A percentile compares a stretch with the other conserved stretches of the same genome.
Conservation (phyloP, 1,140 invertebrate species). For the Anastrepha ludens region DNA sequence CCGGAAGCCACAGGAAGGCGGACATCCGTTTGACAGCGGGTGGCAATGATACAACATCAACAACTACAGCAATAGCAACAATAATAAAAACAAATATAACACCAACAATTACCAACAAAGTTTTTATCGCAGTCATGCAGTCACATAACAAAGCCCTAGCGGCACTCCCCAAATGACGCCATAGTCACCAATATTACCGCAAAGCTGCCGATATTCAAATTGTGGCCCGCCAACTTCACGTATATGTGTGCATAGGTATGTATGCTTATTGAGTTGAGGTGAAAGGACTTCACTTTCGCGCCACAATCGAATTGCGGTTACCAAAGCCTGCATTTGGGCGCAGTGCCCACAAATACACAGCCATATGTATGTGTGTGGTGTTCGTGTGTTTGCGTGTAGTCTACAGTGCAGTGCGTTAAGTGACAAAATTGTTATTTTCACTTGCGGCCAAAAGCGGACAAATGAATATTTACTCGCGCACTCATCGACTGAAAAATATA, state of each 20-base stretch:
- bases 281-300: slow-evolving; percentile 55
- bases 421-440: slow-evolving; percentile 59
- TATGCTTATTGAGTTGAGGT: slow-evolving; percentile 54
- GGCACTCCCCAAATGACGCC: not conserved
- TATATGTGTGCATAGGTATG: not conserved
- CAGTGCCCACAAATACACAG: not conserved
- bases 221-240: not conserved
- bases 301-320: slow-evolving; percentile 58
- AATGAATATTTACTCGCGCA: slow-evolving; percentile 57
- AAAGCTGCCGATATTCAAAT: slow-evolving; percentile 54
- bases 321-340: slow-evolving; percentile 25
- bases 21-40: slow-evolving; percentile 56
- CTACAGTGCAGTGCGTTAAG: slow-evolving; percentile 53
- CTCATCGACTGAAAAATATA: not conserved
- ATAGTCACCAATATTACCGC: not conserved
- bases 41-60: slow-evolving; percentile 27
- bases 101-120: slow-evolving; percentile 53
- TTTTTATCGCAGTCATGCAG: slow-evolving; percentile 25
- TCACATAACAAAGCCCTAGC: not conserved
- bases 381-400: not conserved
- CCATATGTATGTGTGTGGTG: not conserved
- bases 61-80: slow-evolving; percentile 8
- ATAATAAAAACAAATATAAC: not conserved
- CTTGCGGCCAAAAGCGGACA: slow-evolving; percentile 57
- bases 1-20: slow-evolving; percentile 55